Conservation (phyloP, 2,888 invertebrate genomes). For the Plebejus argus region DNA sequence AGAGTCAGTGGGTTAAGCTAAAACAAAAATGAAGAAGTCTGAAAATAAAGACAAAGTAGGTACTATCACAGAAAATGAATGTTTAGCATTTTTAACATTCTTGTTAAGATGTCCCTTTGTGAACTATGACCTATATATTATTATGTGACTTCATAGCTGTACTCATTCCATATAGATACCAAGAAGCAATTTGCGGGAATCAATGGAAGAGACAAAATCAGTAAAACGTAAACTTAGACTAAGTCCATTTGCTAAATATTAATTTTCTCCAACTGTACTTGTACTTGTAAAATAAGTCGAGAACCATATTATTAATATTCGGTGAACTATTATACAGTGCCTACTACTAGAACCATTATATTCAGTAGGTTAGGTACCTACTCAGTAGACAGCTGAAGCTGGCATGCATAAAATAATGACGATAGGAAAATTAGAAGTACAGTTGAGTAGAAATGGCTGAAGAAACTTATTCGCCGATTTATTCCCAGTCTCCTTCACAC, state of each 20-base stretch:
- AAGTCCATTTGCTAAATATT: neutral
- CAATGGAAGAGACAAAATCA: neutral
- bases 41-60: too few relatives aligned
- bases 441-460: too few relatives aligned
- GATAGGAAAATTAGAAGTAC: too few relatives aligned
- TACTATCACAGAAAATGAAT: neutral
- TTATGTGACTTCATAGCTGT: neutral
- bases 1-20: too few relatives aligned
- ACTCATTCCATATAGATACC: neutral
- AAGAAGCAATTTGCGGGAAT: neutral
- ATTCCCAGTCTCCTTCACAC: neutral
- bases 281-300: neutral
- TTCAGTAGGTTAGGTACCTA: neutral
- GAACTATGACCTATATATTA: too few relatives aligned
- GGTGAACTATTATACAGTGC: neutral
- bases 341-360: too few relatives aligned
- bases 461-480: neutral
- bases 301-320: neutral
- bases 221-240: neutral
- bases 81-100: neutral
- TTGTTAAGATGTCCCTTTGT: neutral
- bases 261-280: neutral
- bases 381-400: neutral
- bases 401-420: neutral
- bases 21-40: too few relatives aligned